A percentile compares a stretch with the other conserved stretches of the same genome.
Evolutionary conservation across 2,888 invertebrate species (phyloP).

Genomic region (Cryptocephalus moraei): DNA sequence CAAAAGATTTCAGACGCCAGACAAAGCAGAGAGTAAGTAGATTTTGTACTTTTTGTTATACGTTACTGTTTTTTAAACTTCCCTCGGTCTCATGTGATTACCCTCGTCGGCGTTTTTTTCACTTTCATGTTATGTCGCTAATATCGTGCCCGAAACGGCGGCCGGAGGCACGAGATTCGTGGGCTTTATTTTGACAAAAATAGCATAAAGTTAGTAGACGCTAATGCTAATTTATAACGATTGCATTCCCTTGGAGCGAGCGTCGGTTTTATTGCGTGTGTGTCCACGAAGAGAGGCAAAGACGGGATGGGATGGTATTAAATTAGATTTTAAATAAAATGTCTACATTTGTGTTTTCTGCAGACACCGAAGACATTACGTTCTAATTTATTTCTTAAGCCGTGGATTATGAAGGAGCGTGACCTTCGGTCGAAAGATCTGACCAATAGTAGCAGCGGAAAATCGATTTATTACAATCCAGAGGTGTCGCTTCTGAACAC

Average conservation of each 20-base stretch:
- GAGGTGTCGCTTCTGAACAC: no score
- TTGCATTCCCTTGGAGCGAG: constrained; percentile 22
- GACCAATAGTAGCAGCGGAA: no score
- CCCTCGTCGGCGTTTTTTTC: no score
- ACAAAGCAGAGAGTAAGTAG: no score
- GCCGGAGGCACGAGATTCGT: constrained; percentile 18
- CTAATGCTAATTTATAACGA: constrained; percentile 40
- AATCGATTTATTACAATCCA: no score
- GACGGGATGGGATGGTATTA: constrained; percentile 34
- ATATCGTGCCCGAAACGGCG: not conserved
- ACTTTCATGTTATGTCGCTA: not conserved
- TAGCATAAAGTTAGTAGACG: constrained; percentile 37
- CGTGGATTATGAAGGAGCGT: not conserved
- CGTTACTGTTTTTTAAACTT: no score
- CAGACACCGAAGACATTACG: constrained; percentile 14
- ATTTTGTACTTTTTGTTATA: no score
- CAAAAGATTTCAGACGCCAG: no score
- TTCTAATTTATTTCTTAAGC: constrained; percentile 12
- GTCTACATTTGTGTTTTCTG: constrained; percentile 25
- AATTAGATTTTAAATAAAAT: constrained; percentile 38
- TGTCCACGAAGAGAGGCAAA: constrained; percentile 23
- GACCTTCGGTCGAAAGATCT: no score
- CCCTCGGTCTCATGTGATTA: no score
- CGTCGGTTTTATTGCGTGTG: constrained; percentile 29
- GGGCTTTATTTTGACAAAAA: constrained; percentile 37